Percentiles rank a stretch among this genome's conserved stretches.
Conservation (phyloP, 2,113 vertebrate species). For the Malurus melanocephalus region DNA sequence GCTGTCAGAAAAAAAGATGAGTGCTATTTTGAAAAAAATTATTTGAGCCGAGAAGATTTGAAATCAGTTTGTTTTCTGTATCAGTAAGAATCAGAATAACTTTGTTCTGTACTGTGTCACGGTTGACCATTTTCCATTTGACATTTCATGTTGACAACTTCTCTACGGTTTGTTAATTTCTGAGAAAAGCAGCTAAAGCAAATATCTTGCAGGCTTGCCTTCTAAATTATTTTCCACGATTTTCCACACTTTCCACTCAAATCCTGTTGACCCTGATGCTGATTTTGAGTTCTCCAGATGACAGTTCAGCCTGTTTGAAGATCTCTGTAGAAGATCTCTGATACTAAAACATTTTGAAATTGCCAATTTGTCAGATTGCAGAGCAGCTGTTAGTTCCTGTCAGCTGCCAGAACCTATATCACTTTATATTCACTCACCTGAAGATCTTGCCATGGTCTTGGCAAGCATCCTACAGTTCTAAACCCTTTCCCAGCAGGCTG, state of each 20-base stretch:
- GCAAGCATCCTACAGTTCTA: neutral
- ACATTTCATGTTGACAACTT: neutral
- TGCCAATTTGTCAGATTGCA: slow-evolving; percentile 14
- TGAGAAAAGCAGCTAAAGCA: neutral
- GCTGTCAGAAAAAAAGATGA: neutral
- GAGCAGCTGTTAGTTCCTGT: slow-evolving; percentile 18
- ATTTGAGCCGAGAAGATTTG: neutral
- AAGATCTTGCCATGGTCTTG: slow-evolving; percentile 9
- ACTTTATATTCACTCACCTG: slow-evolving; percentile 19
- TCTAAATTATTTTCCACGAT: neutral
- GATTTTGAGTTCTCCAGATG: slow-evolving; percentile 7
- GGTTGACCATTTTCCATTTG: neutral
- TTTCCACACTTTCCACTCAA: neutral
- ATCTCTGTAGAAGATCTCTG: neutral
- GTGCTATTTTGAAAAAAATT: neutral
- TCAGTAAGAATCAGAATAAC: neutral
- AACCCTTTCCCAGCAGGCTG: neutral
- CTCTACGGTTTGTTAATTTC: neutral
- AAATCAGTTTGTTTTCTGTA: neutral
- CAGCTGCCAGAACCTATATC: slow-evolving; percentile 21
- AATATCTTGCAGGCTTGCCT: neutral
- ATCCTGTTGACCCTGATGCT: neutral
- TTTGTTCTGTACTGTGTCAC: neutral
- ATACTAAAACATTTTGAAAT: slow-evolving; percentile 15
- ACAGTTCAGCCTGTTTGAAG: neutral